Base-by-base conservation (phyloP, 2,888 invertebrate species). In the Doris montereyensis region DNA sequence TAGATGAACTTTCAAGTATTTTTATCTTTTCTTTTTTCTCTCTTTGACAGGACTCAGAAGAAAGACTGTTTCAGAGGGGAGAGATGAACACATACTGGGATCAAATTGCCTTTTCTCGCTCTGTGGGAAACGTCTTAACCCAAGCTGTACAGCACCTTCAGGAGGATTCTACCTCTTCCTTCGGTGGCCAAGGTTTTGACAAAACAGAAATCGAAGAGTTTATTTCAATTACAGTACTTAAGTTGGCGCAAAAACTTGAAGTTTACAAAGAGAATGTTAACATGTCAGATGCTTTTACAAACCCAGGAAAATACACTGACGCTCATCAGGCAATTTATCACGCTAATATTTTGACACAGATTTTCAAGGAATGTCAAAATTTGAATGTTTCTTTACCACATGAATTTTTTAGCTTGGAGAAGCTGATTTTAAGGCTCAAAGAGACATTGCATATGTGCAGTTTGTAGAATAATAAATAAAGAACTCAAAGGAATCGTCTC, bases 31-130 rank as follows among this genome's bases (percentile, higher is more conserved):
- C n/a, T n/a, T n/a, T 70, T 2, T 34, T 35, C 30, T 41, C 21
- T 41, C 17, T 41, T 41, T 41, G 5, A 41, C 81, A 88, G 88
- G 85, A 82, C 8, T 75, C 78, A 24, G 85, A 83, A 41, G 88
- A 87, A 77, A 81, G 90, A 26, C 84, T 90, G 34, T 90, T 90
- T 86, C 90, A 90, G 83, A 88, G 86, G 76, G 88, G 89, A n/a
- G 90, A 90, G 79, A 86, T 89, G 86, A 90, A 90, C 81, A 88
- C 89, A 0, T 90, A 88, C 82, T 83, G 86, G 73, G 90, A 90
- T 77, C 84, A 87, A 28, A 72, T 86, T 0, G 76, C 83, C 26
- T 84, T 88, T 65, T 76, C 80, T 0, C 67, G 77, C 24, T 68
- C 70, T 35, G 35, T 79, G 2, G 57, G 62, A 0, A 5, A 30